Base-by-base conservation (phyloP, 2,888 invertebrate genomes). In the Eucera pruinosa region DNA sequence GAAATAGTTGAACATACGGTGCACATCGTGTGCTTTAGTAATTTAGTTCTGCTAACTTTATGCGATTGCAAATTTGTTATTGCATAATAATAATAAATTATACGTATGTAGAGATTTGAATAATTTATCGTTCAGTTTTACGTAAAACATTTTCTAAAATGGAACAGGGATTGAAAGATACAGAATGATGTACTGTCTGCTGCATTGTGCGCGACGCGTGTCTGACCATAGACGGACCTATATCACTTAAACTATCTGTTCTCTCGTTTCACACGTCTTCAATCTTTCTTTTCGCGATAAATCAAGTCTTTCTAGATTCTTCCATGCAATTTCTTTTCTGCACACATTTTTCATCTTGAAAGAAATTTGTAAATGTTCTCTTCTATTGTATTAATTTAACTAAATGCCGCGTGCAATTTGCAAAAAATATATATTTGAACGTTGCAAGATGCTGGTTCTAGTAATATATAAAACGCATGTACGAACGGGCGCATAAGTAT, bases 191-290 rank as follows among this genome's bases (percentile, higher is more conserved):
- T 13, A 43, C 7, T 13, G 23, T 30, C 11, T 20, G 13, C 27
- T 43, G 11, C 20, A 54, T 43, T 5, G 43, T 4, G 11, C 23
- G 30, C 30, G 13, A 15, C 52, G 33, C 54, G 43, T 15, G 55
- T 25, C 54, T 23, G 65, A 30, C 55, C 30, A 41, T 11, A 33
- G 30, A 23, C 43, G 30, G 23, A 65, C 18, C 55, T 45, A 45
- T 65, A 55, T 55, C 55, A 65, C 65, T 43, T 33, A 33, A 25
- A 25, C 11, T 13, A n/a, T 23, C 9, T n/a, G 20, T 54, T 23
- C 25, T 27, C 5, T n/a, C 23, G 2, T 13, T 18, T 48, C 25
- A n/a, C 43, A 0, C 27, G 43, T 43, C 43, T 27, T 43, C 20
- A 6, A 30, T 45, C 30, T 20, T 60, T n/a, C 60, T 18, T 30